phyloP scores from a whole-genome alignment of 2,888 invertebrate genomes.

The Netelia virgata region DNA sequence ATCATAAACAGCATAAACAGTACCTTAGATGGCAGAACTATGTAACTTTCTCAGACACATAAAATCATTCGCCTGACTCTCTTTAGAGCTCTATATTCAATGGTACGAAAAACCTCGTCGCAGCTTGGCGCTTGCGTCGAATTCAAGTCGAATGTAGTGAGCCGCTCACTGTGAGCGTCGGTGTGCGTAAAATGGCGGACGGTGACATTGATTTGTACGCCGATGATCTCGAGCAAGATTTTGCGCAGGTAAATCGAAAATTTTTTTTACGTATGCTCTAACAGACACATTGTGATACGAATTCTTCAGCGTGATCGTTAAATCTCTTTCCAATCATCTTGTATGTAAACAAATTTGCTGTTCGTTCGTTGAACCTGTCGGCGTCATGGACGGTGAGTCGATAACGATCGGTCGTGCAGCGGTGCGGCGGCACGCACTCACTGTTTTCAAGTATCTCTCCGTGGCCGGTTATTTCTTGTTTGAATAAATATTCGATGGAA shows the following conservation, averaged over 20 bases:
- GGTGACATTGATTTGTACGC: conserved; percentile 99
- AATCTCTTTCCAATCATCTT: background rate
- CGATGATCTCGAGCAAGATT: conserved; percentile 98
- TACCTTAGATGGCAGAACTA: no score
- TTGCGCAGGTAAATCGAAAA: conserved; percentile 89
- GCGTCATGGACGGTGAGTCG: conserved; percentile 76
- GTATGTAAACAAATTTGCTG: conserved; percentile 37
- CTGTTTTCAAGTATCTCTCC: background rate
- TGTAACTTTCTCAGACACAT: no score
- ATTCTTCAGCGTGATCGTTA: background rate
- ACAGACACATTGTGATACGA: background rate
- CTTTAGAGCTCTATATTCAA: no score
- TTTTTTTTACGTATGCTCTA: conserved; percentile 30
- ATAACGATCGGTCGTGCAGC: conserved; percentile 75
- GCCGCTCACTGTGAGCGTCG: conserved; percentile 78
- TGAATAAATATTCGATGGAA: background rate
- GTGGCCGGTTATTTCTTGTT: background rate
- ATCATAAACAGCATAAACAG: no score
- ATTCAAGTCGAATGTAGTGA: conserved; percentile 1
- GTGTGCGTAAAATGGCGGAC: conserved; percentile 92
- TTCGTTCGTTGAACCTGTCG: conserved; percentile 71
- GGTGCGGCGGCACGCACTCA: conserved; percentile 36
- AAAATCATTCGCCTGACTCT: no score
- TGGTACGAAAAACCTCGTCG: background rate
- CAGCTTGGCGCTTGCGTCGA: conserved; percentile 18